Evolutionary conservation across 2,888 invertebrate genomes (phyloP).

Genomic region (Drosophila kuntzei): DNA sequence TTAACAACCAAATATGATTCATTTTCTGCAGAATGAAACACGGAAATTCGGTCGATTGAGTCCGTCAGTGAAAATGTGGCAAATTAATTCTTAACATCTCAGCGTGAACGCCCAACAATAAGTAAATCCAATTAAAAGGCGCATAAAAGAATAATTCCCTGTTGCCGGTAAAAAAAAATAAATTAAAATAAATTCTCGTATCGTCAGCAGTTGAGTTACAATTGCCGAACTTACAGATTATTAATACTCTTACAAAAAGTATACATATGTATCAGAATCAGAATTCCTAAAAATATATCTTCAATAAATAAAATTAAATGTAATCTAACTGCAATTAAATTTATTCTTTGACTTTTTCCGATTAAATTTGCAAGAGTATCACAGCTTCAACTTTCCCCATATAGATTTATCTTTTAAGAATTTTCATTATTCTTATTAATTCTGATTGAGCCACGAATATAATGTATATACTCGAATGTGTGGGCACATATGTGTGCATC

Average conservation of each 20-base stretch:
- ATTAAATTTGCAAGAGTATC: background rate
- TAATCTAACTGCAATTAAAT: background rate
- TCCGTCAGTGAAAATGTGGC: conserved; percentile 4
- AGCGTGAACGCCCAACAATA: background rate
- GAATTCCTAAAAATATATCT: too few relatives aligned
- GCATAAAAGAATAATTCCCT: conserved; percentile 3
- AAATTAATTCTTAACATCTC: conserved; percentile 18
- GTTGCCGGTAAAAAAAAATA: background rate
- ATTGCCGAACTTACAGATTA: background rate
- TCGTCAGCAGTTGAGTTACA: conserved; percentile 5
- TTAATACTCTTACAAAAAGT: background rate
- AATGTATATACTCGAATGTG: conserved; percentile 9
- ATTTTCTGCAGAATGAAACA: background rate
- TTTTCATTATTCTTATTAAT: conserved; percentile 14
- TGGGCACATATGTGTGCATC: background rate
- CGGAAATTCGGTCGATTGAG: background rate
- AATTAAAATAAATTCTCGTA: background rate
- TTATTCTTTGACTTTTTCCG: background rate
- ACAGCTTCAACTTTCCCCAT: background rate
- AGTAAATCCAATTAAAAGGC: background rate
- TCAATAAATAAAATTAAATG: too few relatives aligned
- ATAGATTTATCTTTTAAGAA: background rate
- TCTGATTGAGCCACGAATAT: conserved; percentile 36
- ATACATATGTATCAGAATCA: background rate
- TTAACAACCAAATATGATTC: conserved; percentile 14